Base-by-base conservation (phyloP, 2,113 vertebrate species). In the Nothoprocta perdicaria region DNA sequence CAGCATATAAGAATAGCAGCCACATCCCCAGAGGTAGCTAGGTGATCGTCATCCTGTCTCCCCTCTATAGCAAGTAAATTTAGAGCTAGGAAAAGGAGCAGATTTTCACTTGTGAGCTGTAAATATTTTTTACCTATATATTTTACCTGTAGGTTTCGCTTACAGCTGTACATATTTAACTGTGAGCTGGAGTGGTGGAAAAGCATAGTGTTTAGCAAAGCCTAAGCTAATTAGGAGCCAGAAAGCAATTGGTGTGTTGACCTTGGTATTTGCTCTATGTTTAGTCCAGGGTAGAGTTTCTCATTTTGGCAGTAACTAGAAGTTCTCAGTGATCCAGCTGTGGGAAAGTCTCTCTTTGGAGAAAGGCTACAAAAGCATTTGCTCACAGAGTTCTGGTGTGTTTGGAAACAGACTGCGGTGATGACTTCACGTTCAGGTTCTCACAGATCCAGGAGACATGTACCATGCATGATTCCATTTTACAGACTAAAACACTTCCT, bases 401-500 rank as follows among this genome's bases (percentile, higher is more conserved):
- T 86, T 57, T 77, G 45, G 33, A 53, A 88, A 74, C 80, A 26
- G 26, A 71, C 29, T 50, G 50, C 77, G 77, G 33, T 86, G 33
- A 71, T 84, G 60, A 9, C n/a, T 84, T 73, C 48, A 19, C 83
- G 87, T 69, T 48, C 60, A 91, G 72, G 52, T 80, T 85, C 6
- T 80, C 15, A 13, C 50, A n/a, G 33, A 80, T 10, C n/a, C 43
- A 80, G 58, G 75, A 0, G 0, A 89, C 14, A 33, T 27, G 55
- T 3, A 75, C 7, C 41, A 73, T 2, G 1, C 29, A 33, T 15
- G 53, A 33, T 14, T 74, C 24, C 23, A 89, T 84, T 78, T 67
- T 60, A 84, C 83, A 78, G 69, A 26, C 9, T 0, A 0, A 71
- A 77, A 41, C 50, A 78, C 24, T 53, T 45, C 24, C 31, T 67